phyloP scores from a whole-genome alignment of 2,797 vertebrate genomes.

The Anomalospiza imberbis region DNA sequence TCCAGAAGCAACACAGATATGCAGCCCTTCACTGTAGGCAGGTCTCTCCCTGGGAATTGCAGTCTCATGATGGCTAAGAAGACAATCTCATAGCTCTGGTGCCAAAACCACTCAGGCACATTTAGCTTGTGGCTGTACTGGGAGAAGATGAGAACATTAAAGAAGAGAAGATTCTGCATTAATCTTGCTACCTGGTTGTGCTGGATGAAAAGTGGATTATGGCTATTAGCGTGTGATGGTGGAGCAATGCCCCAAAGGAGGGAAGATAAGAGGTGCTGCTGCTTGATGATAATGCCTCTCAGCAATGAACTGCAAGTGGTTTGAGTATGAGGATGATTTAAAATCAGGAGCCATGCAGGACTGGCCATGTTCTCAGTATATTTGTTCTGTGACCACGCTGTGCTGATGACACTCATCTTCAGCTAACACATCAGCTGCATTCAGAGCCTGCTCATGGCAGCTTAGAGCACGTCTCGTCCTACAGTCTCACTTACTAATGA shows the following conservation, averaged over 20 bases:
- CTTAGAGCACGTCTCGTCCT: not conserved
- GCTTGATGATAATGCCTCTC: not conserved
- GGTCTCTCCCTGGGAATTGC: not conserved
- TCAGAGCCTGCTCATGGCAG: slow-evolving; percentile 12
- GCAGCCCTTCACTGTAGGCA: not conserved
- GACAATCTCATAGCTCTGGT: not conserved
- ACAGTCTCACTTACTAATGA: slow-evolving; percentile 17
- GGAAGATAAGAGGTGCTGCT: not conserved
- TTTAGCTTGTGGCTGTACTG: not conserved
- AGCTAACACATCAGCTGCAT: slow-evolving; percentile 13
- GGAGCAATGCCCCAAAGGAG: not conserved
- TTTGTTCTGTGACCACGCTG: slow-evolving; percentile 4
- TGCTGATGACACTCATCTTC: slow-evolving; percentile 11
- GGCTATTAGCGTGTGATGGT: not conserved
- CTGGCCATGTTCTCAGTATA: not conserved
- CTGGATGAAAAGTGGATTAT: not conserved
- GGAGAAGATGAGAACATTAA: not conserved
- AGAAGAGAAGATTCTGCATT: not conserved
- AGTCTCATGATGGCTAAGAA: not conserved
- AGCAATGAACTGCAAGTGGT: not conserved
- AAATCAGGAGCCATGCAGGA: slow-evolving; percentile 12
- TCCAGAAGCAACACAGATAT: not conserved
- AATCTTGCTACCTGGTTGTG: not conserved
- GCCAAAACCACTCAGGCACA: not conserved
- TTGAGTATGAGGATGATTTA: slow-evolving; percentile 19